phyloP scores from a whole-genome alignment of 1,140 invertebrate species.

The Ceratosolen solmsi region DNA sequence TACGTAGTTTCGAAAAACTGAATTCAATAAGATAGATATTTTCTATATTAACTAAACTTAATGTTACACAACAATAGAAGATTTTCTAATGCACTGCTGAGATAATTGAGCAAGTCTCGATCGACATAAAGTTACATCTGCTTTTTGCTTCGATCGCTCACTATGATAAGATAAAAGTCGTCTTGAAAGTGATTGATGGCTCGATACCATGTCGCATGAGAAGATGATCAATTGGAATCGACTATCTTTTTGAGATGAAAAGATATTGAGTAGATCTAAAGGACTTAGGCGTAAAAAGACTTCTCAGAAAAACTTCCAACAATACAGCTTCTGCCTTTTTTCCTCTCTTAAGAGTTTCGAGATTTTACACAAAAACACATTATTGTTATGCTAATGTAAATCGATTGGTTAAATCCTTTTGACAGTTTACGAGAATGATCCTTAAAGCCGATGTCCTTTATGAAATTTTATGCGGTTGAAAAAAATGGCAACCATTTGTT shows the following conservation, averaged over 20 bases:
- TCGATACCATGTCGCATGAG: conserved; percentile 6
- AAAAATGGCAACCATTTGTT: too few species aligned
- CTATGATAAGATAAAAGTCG: conserved; percentile 28
- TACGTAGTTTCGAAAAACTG: too few species aligned
- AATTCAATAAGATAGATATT: too few species aligned
- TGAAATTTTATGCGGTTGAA: not conserved
- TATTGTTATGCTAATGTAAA: conserved; percentile 24
- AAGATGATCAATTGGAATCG: conserved; percentile 38
- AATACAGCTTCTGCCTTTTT: conserved; percentile 15
- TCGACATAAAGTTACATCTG: conserved; percentile 18
- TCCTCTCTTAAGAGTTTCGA: conserved; percentile 3
- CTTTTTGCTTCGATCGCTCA: conserved; percentile 1
- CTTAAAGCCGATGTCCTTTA: not conserved
- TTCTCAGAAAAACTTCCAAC: conserved; percentile 5
- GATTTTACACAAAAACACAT: conserved; percentile 10
- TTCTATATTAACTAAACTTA: too few species aligned
- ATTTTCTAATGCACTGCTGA: conserved; percentile 1
- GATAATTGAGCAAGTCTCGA: not conserved
- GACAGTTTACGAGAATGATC: not conserved
- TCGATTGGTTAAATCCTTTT: not conserved
- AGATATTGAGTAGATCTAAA: too few species aligned
- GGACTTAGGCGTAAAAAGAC: not conserved
- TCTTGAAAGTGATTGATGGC: conserved; percentile 15
- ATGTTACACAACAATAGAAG: too few species aligned
- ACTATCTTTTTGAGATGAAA: conserved; percentile 13